These are phyloP conservation scores for Megalops cyprinoides DNA, from an alignment of 2,797 vertebrate genomes.

Conservation along the genomic window DNA sequence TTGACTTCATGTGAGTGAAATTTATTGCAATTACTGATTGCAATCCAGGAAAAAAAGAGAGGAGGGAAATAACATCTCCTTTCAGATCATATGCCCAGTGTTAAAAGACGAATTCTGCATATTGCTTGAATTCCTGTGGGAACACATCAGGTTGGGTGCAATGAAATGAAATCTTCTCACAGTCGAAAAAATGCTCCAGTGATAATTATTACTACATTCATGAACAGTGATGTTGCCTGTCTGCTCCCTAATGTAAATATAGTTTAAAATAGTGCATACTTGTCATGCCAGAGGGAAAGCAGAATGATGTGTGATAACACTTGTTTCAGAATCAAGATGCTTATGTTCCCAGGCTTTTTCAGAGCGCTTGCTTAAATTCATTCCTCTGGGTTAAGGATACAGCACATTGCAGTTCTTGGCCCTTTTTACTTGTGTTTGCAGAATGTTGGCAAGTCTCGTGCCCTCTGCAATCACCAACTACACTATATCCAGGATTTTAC, in stretches of 20 bases:
- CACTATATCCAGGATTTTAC: background rate
- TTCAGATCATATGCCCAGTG: slow-evolving; percentile 47
- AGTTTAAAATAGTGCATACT: background rate
- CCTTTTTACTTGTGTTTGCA: background rate
- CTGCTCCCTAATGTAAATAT: background rate
- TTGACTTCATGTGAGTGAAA: slow-evolving; percentile 51
- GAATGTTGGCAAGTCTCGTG: too few species aligned
- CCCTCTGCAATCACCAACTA: background rate
- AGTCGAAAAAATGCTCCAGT: slow-evolving; percentile 40
- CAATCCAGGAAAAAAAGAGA: slow-evolving; percentile 62
- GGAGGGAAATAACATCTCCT: slow-evolving; percentile 57
- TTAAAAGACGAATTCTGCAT: slow-evolving; percentile 55
- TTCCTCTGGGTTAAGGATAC: too few species aligned
- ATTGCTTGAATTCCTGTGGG: slow-evolving; percentile 47
- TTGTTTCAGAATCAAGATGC: background rate
- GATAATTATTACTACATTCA: slow-evolving; percentile 17
- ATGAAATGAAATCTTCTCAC: slow-evolving; percentile 41
- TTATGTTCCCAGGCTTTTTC: background rate
- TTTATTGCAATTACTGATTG: slow-evolving; percentile 46
- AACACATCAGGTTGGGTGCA: slow-evolving; percentile 49
- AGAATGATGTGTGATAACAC: background rate
- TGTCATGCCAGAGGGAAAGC: background rate
- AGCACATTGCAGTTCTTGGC: too few species aligned
- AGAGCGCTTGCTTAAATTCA: too few species aligned
- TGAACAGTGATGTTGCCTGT: slow-evolving; percentile 21